Base-by-base conservation (phyloP, 2,888 invertebrate species). In the Nephrotoma guestfalica region DNA sequence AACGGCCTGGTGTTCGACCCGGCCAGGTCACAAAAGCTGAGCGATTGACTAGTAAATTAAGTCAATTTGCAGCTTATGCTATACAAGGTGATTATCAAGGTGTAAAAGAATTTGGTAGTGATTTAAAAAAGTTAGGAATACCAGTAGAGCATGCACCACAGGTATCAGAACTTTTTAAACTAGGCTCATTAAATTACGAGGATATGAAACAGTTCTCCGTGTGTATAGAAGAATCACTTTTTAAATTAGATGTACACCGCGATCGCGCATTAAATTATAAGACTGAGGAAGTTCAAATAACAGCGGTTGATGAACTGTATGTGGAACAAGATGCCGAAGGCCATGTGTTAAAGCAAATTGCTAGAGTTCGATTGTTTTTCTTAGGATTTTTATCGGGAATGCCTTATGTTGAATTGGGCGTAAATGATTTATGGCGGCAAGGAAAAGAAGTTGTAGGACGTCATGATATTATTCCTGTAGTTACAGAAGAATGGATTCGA, bases 401-500 rank as follows among this genome's bases (percentile, higher is more conserved):
- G 96, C 99, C 99, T 4, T 96, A 96, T 90, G 95, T 99, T 88
- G 99, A 99, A 92, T 92, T 99, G 89, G 99, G 99, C 4, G 94
- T 99, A 87, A 99, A 99, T 92, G 99, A 99, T 92, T 94, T 98
- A 93, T 94, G 97, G 91, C 94, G 99, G n/a, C 97, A 98, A 92
- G 99, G 99, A n/a, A 96, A 96, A 92, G 99, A 99, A 93, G 98
- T 99, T 86, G 99, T 99, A 0, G 98, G 99, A 0, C 94, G 99
- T 4, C 98, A 99, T 92, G 99, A 99, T 92, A 99, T 99, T 91
- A 98, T 99, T 90, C 99, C 99, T 40, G 97, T 98, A 18, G 97
- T 97, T 88, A 99, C 99, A 0, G 99, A 99, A 92, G 98, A 99
- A 92, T 99, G 99, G 99, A 99, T 99, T 90, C 95, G 98, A 71